Evolutionary conservation across 2,797 vertebrate species (phyloP), one percentile per base, ranked within the genome.

Genomic region (Perodicticus potto): DNA sequence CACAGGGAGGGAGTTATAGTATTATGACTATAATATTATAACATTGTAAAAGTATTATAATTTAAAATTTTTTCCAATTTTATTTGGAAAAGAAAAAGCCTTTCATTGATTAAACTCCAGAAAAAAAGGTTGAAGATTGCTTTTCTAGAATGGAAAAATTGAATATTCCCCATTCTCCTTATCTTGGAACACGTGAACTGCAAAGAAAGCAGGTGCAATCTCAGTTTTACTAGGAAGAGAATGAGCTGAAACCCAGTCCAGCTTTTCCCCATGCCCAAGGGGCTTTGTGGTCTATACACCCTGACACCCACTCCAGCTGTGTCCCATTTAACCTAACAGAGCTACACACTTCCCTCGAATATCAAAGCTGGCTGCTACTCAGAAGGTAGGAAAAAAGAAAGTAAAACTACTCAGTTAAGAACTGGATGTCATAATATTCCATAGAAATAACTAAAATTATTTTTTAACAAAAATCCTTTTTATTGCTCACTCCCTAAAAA

Each of bases 401-500:
- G 29, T 40, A 76, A 72, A 94, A 53, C 9, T 86, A 23, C 43
- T 2, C 13, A 32, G 19, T 93, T 81, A 82, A 34, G 34, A 94
- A 94, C 6, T 19, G 12, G 14, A 69, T 2, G 19, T 27, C 20
- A 29, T 27, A 67, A 43, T 59, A 78, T 76, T 76, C 45, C 55
- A 65, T 84, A 55, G 53, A 81, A 76, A 67, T 83, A 70, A 7
- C 55, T 91, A 49, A 95, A 89, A 70, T 78, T 12, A 40, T 40
- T 40, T 86, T 74, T 87, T 67, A 63, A 70, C 40, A 76, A 80
- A 37, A 72, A 61, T n/a, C 23, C 29, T 86, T 88, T 73, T 61
- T 53, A 96, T 55, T 43, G 43, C 32, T n/a, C 92, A 70, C 25
- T 87, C 59, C 22, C 32, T 93, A 74, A 85, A 92, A 45, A 37